Evolutionary conservation across 2,113 vertebrate genomes (phyloP), one percentile per base, ranked within the genome.

Genomic region (Chiloscyllium plagiosum): DNA sequence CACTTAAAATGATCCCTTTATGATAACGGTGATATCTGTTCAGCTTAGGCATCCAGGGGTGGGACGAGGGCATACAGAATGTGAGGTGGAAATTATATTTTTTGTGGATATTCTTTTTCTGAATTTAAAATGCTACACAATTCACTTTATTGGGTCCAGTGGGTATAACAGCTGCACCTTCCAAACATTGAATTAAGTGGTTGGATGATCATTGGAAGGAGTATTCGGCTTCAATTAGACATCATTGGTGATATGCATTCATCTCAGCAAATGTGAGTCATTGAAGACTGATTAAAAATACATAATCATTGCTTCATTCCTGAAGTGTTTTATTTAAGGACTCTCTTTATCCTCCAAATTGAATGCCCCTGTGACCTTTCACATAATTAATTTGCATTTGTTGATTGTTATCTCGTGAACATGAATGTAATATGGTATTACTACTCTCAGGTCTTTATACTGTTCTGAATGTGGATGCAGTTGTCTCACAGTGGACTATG

Each of bases 361-460:
- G 93, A 95, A 29, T 72, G 65, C 50, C 94, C 94, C 94, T 33
- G 47, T 95, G 94, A 95, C 69, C 94, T 72, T 72, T 72, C 68
- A 95, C 68, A 72, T 72, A 95, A 95, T 95, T 95, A 95, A 95
- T 95, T 95, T 95, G 42, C 94, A 37, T 95, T 76, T 26, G n/a
- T 72, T 95, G 94, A 68, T 93, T 95, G 26, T 95, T 95, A 47
- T 61, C 52, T n/a, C 15, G 52, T 90, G 52, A 90, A n/a, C 69
- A 52, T 95, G 42, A 52, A 52, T 52, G 22, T 95, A 50, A 95
- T 52, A 33, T 76, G 19, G 69, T 52, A 29, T 33, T 93, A 93
- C 17, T 66, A 93, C 37, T 66, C 33, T 93, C 19, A 42, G 89
- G 56, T 22, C 15, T 93, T 93, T 66, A 66, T 68, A 93, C n/a